Percentiles rank a stretch among this genome's conserved stretches.
These are phyloP conservation scores for Aplysina aerophoba DNA, from an alignment of 37 sponge, comb jelly and placozoan species.

Conservation along the genomic window DNA sequence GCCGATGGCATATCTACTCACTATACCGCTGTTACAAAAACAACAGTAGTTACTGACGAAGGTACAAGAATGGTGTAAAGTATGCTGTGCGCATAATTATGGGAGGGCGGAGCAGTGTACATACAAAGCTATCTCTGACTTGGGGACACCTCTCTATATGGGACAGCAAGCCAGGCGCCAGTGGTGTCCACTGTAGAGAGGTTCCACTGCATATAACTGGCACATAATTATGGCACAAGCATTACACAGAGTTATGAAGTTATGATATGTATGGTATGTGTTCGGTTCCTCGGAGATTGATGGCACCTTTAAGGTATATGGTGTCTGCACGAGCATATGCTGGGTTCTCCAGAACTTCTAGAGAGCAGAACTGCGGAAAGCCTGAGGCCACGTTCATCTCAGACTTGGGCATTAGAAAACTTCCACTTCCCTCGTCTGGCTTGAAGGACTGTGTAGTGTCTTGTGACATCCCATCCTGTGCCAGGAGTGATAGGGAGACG, in stretches of 20 bases:
- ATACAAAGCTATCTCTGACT: too few relatives aligned
- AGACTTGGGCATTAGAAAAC: slow-evolving; percentile 69
- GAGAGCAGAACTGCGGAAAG: slow-evolving; percentile 80
- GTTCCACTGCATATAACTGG: too few relatives aligned
- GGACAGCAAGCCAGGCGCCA: too few relatives aligned
- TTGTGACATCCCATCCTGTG: slow-evolving; percentile 51
- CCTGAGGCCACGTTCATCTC: slow-evolving; percentile 92
- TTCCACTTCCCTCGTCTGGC: slow-evolving; percentile 59
- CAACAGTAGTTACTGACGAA: too few relatives aligned
- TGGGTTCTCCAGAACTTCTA: slow-evolving; percentile 56
- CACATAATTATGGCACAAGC: too few relatives aligned
- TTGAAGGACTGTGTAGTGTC: slow-evolving; percentile 74
- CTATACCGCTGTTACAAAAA: too few relatives aligned
- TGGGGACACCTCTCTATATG: too few relatives aligned
- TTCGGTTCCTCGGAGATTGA: slow-evolving; percentile 45
- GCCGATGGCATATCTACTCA: too few relatives aligned
- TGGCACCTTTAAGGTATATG: slow-evolving; percentile 67
- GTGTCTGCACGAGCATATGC: slow-evolving; percentile 77
- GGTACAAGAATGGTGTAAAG: too few relatives aligned
- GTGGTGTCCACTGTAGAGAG: too few relatives aligned
- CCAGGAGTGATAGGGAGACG: slow-evolving; percentile 68
- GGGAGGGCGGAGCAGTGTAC: too few relatives aligned
- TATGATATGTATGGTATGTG: slow-evolving; percentile 19
- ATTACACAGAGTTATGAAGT: neutral
- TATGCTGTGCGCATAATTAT: too few relatives aligned